Percentiles rank a stretch among this genome's conserved stretches.
phyloP scores from a whole-genome alignment of 2,113 vertebrate species.

The Centropristis striata region DNA sequence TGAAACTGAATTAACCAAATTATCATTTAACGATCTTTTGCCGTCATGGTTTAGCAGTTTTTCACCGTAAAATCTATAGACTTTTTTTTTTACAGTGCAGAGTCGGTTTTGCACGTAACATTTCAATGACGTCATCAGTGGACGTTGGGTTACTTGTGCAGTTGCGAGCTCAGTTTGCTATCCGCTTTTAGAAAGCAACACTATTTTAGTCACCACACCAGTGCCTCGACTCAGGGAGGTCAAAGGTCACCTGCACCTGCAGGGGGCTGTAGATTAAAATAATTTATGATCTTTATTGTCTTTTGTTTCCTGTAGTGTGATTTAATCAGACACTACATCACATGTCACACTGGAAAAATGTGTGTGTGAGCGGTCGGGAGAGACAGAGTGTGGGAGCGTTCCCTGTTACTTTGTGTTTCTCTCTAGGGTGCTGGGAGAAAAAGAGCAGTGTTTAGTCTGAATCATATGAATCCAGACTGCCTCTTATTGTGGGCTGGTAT shows the following conservation, averaged over 20 bases:
- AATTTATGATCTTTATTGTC: constrained; percentile 43
- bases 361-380: constrained; percentile 24
- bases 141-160: neutral
- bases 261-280: constrained; percentile 29
- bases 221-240: constrained; percentile 20
- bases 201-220: neutral
- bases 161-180: neutral
- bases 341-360: constrained; percentile 44
- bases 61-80: too few relatives aligned
- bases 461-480: constrained; percentile 55
- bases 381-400: constrained; percentile 65
- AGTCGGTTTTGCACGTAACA: neutral
- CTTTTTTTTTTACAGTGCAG: too few relatives aligned
- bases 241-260: constrained; percentile 50
- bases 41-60: too few relatives aligned
- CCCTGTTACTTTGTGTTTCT: constrained; percentile 64
- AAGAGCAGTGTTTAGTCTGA: constrained; percentile 45
- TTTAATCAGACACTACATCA: constrained; percentile 61
- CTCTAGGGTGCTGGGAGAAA: constrained; percentile 62
- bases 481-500: constrained; percentile 23
- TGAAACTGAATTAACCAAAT: too few relatives aligned
- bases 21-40: too few relatives aligned
- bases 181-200: constrained; percentile 20
- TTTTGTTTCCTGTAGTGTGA: constrained; percentile 58
- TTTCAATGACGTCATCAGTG: neutral